A percentile compares a stretch with the other conserved stretches of the same genome.
Conservation (phyloP, 2,888 invertebrate genomes). For the Lasioglossum lativentre region DNA sequence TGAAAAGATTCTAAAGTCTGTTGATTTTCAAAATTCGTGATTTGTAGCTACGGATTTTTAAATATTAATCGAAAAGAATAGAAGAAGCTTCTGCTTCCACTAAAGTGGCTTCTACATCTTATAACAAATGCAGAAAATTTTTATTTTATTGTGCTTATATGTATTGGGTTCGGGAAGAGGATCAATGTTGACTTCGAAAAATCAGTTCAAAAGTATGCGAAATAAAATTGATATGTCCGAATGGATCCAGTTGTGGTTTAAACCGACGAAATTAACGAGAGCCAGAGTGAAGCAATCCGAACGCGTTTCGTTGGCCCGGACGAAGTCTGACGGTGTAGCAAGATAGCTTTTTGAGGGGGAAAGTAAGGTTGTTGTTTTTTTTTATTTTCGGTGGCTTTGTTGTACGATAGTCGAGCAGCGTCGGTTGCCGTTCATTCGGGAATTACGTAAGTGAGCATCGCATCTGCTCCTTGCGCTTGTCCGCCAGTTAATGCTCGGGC, state of each 20-base stretch:
- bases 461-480: slow-evolving; percentile 63
- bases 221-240: no score
- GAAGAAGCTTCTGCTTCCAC: not conserved
- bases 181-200: not conserved
- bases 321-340: not conserved
- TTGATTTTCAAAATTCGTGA: not conserved
- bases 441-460: slow-evolving; percentile 69
- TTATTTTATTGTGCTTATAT: not conserved
- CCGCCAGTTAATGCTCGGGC: slow-evolving; percentile 61
- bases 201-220: not conserved
- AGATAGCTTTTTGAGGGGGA: slow-evolving; percentile 26
- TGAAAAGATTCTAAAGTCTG: not conserved
- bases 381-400: slow-evolving; percentile 14
- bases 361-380: slow-evolving; percentile 13
- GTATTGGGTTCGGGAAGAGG: no score
- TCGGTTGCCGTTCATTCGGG: slow-evolving; percentile 40
- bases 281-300: not conserved
- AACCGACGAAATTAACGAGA: not conserved
- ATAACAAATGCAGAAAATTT: no score
- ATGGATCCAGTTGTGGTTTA: no score
- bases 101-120: not conserved
- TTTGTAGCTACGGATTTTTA: not conserved
- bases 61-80: not conserved
- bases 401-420: not conserved
- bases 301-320: not conserved